Base-by-base conservation (phyloP, 2,113 vertebrate genomes). In the Anarrhichthys ocellatus region DNA sequence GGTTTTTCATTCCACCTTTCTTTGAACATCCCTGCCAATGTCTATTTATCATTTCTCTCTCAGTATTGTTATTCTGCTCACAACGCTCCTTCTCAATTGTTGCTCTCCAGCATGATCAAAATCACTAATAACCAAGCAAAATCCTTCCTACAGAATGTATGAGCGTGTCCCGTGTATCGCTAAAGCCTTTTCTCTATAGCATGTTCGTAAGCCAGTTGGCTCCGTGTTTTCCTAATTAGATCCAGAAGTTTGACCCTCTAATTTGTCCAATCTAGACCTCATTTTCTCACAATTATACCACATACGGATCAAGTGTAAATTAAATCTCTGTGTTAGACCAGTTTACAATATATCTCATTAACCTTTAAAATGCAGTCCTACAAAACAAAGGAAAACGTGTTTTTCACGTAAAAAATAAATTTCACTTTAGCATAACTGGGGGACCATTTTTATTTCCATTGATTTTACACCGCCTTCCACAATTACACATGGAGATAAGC, bases 41-140 rank as follows among this genome's bases (percentile, higher is more conserved):
- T 75, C 17, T 56, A 42, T 76, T 77, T 27, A 52, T 69, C 48
- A 61, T 22, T 77, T 34, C 24, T 61, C 13, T 36, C 20, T 27
- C 40, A n/a, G 38, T 20, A 48, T 76, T 89, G 36, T 67, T 76
- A 76, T 80, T 70, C 74, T 17, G 44, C 38, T 65, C 27, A 9
- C 48, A 50, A 2, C 44, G 17, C 10, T 76, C 32, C 3, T 1
- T 18, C 20, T 27, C 29, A 9, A 27, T 4, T 48, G 40, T 46
- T 71, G 72, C n/a, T 48, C 32, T 73, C 42, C 36, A 58, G 17
- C 10, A 2, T 44, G 36, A 73, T 56, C 20, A 56, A 59, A 42
- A 29, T n/a, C n/a, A 17, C 69, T 64, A 40, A 78, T 56, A 70
- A 75, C 18, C 14, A 9, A 38, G 34, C 32, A 10, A 34, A 62